Evolutionary conservation across 2,797 vertebrate genomes (phyloP).

Genomic region (Acipenser oxyrinchus): DNA sequence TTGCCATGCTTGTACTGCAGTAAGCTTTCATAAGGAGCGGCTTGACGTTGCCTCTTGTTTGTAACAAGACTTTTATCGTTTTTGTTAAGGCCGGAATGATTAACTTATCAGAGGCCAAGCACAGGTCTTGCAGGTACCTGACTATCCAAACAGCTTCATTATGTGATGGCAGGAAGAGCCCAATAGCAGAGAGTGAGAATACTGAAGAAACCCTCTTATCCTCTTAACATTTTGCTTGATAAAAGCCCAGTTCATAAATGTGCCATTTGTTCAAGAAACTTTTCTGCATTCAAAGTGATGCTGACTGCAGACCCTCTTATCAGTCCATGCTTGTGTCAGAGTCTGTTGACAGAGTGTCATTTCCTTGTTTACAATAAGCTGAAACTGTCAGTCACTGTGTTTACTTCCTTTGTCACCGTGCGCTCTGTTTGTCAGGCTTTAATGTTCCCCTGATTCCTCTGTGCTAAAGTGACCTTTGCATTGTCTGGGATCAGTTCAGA

Average conservation of each 20-base stretch:
- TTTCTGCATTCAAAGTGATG: no score
- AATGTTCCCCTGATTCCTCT: constrained; percentile 3
- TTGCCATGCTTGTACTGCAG: no score
- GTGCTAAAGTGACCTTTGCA: background rate
- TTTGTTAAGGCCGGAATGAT: background rate
- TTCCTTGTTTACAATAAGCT: background rate
- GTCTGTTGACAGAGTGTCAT: background rate
- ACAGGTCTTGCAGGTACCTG: background rate
- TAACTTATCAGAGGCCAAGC: background rate
- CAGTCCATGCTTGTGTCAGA: no score
- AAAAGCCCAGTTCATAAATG: no score
- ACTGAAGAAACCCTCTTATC: no score
- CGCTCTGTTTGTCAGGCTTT: background rate
- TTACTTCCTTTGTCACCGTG: no score
- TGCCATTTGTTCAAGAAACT: no score
- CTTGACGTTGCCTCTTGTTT: background rate
- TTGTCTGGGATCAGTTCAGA: background rate
- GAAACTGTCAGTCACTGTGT: constrained; percentile 3
- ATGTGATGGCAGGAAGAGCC: no score
- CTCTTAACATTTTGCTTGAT: no score
- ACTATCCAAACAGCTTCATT: background rate
- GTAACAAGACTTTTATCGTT: background rate
- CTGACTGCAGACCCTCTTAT: no score
- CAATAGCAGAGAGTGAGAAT: no score
- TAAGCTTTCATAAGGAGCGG: background rate